Base-by-base conservation (phyloP, 2,113 vertebrate genomes). In the Solenodon paradoxus region DNA sequence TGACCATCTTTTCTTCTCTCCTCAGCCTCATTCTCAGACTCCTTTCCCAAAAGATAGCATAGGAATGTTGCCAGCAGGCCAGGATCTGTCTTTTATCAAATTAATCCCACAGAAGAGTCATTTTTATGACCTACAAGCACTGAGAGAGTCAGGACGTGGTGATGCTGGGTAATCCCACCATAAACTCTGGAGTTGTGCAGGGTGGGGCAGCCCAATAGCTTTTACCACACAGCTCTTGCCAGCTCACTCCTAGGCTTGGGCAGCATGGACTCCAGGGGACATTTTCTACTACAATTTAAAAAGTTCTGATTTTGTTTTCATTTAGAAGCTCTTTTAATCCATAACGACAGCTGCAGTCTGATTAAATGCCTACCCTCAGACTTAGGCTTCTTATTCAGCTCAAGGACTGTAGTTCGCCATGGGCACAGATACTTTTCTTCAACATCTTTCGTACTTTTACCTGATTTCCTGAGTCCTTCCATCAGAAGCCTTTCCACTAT, bases 121-220 rank as follows among this genome's bases (percentile, higher is more conserved):
- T 7, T 51, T 20, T 72, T 19, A 9, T 45, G 42, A 42, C 28
- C 38, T 10, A 1, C 8, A 0, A 95, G 92, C 40, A 77, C 83
- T 3, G 49, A 28, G 45, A 22, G 26, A 87, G 90, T 74, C 95
- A 97, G 95, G 91, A 96, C 90, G 95, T 38, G 93, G 95, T 68
- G 61, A 85, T 1, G 57, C 40, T 1, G 38, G 94, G 91, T 49
- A 17, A 2, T 8, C n/a, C 68, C 9, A 42, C 4, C 40, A 79
- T 16, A 10, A 10, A 22, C 2, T 5, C 19, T 11, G 0, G 0
- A 42, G 47, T 3, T 24, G 24, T 42, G 63, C 85, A 2, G 42
- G 74, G 49, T 49, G 92, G 59, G 38, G 8, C 24, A 15, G 59
- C 32, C 80, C 68, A 38, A 51, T 2, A 4, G 45, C 0, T 6